Percentiles rank a stretch among this genome's conserved stretches.
These are phyloP conservation scores for Periophthalmus modestus DNA, from an alignment of 2,113 vertebrate genomes.

Conservation along the genomic window DNA sequence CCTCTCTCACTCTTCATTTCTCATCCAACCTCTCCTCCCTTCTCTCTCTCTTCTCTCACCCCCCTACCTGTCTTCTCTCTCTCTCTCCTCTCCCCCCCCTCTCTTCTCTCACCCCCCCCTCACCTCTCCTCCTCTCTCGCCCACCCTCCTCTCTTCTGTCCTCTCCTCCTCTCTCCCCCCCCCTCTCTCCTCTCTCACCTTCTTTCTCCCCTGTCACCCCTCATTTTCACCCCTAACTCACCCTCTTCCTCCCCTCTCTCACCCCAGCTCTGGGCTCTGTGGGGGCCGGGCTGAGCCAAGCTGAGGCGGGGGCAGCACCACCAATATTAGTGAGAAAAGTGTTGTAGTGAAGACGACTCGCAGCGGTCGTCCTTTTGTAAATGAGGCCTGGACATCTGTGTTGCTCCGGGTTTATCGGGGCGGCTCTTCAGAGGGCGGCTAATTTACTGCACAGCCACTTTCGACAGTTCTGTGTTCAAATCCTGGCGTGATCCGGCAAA, in stretches of 20 bases:
- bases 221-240: constrained; percentile 8
- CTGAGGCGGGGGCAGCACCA: constrained; percentile 66
- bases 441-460: constrained; percentile 64
- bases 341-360: constrained; percentile 60
- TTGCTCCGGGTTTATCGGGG: constrained; percentile 62
- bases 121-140: no score
- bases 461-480: constrained; percentile 28
- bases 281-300: constrained; percentile 60
- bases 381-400: constrained; percentile 76
- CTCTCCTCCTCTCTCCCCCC: constrained; percentile 25
- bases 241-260: constrained; percentile 26
- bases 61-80: no score
- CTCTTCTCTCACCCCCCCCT: no score
- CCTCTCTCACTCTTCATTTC: no score
- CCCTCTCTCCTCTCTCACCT: constrained; percentile 21
- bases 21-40: no score
- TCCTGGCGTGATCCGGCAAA: constrained; percentile 60
- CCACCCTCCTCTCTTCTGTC: no score
- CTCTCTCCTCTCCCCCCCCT: no score
- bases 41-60: no score
- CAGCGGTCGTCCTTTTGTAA: constrained; percentile 68
- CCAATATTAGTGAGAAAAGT: constrained; percentile 71
- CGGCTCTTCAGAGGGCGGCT: constrained; percentile 60
- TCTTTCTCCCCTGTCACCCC: background rate
- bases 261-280: constrained; percentile 51